Base-by-base conservation (phyloP, 2,888 invertebrate genomes). In the Drosophila kuntzei region DNA sequence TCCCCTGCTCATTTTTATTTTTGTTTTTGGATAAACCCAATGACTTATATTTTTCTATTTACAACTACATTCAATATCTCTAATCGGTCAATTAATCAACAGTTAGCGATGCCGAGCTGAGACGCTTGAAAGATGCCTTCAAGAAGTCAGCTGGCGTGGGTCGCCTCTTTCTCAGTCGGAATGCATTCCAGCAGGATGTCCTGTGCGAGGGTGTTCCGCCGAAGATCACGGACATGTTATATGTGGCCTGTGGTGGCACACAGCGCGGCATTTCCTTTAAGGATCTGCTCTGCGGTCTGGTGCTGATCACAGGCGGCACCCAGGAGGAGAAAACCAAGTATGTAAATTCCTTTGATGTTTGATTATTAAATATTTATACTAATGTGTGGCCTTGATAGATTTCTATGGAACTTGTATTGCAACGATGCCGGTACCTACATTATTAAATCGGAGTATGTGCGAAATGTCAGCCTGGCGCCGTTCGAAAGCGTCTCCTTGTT, bases 41-140 rank as follows among this genome's bases (percentile, higher is more conserved):
- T 37, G 5, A 27, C 32, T 50, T 32, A 18, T 34, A 6, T 6
- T 27, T 3, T 12, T 8, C 8, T 62, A 53, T 55, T 39, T 25
- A 29, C 55, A 59, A 37, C 34, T 12, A 9, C 25, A 12, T 29
- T 47, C 2, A 2, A 34, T 25, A 2, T 39, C 6, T 50, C 0
- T 36, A 32, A 25, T 34, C 12, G 16, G 2, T 20, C 8, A n/a
- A 47, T 60, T 32, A 1, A 39, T 70, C 41, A 51, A 62, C 66
- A 98, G 98, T 98, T 91, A 95, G 95, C 81, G 97, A 97, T 90
- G 94, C 94, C 78, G 98, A 98, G 93, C 93, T 95, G 86, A 95
- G 96, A 91, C 94, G 97, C 80, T 94, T 98, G 65, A 95, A 96
- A 90, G 97, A 97, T 92, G 97, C 97, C 49, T 98, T 97, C 92